Conservation (phyloP, 1,140 invertebrate genomes). For the Caerostris darwini region DNA sequence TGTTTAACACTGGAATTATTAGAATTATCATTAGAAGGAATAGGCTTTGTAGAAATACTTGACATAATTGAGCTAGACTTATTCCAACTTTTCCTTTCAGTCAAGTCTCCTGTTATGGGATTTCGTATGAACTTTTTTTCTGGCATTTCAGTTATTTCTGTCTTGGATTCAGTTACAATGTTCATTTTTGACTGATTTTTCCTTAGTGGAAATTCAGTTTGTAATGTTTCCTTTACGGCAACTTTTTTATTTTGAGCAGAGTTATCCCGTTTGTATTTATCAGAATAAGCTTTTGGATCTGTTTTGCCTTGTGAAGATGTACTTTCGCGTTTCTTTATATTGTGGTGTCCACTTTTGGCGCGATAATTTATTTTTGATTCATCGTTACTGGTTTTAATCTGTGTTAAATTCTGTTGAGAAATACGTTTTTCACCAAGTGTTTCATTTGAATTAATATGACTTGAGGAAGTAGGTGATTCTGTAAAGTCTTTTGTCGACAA, state of each 20-base stretch:
- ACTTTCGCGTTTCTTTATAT: neutral
- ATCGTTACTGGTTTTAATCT: no score
- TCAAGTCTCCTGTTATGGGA: constrained; percentile 20
- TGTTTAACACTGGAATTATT: no score
- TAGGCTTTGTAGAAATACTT: neutral
- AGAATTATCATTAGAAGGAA: no score
- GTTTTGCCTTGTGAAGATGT: neutral
- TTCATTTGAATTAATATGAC: no score
- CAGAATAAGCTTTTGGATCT: neutral
- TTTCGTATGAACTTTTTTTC: constrained; percentile 11
- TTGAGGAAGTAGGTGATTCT: no score
- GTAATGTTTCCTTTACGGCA: no score
- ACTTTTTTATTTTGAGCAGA: neutral
- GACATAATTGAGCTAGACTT: neutral
- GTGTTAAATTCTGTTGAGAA: neutral
- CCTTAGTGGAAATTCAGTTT: neutral
- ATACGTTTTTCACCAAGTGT: neutral
- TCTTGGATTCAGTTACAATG: neutral
- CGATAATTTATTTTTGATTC: no score
- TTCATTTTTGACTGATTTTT: neutral
- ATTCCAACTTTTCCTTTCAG: neutral
- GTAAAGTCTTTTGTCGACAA: no score
- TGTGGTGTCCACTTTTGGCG: neutral
- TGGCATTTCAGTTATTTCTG: neutral
- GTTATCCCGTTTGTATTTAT: neutral